These are phyloP conservation scores for Daktulosphaira vitifoliae DNA, from an alignment of 1,140 invertebrate species.

Conservation along the genomic window DNA sequence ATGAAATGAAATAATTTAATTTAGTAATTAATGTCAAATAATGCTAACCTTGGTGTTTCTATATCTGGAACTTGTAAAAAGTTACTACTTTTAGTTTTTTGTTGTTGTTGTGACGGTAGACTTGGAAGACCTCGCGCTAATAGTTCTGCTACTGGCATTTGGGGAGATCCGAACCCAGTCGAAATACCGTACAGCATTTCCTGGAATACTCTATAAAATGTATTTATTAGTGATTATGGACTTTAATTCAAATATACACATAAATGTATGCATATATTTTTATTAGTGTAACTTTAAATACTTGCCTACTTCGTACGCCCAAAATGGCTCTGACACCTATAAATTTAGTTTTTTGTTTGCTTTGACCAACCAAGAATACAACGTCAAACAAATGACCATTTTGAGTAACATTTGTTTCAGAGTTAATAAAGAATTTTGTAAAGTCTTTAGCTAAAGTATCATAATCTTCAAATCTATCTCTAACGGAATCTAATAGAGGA, in stretches of 20 bases:
- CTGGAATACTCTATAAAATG: slow-evolving; percentile 59
- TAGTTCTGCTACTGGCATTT: slow-evolving; percentile 80
- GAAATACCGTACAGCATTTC: slow-evolving; percentile 93
- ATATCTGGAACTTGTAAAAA: slow-evolving; percentile 77
- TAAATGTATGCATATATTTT: not conserved
- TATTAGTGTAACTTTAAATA: not conserved
- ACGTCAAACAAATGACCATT: slow-evolving; percentile 82
- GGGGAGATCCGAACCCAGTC: slow-evolving; percentile 84
- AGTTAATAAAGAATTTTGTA: slow-evolving; percentile 76
- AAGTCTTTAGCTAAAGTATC: slow-evolving; percentile 90
- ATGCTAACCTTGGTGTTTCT: slow-evolving; percentile 54
- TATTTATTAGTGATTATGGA: not conserved
- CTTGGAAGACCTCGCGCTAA: slow-evolving; percentile 74
- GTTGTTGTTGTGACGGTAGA: slow-evolving; percentile 69
- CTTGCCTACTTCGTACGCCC: slow-evolving; percentile 74
- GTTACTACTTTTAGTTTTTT: slow-evolving; percentile 82
- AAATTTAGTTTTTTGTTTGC: slow-evolving; percentile 68
- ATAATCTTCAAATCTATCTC: slow-evolving; percentile 87
- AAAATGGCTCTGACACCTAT: slow-evolving; percentile 84
- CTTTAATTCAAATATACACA: not conserved
- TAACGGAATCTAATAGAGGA: slow-evolving; percentile 80
- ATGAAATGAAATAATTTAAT: not conserved
- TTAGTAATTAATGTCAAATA: no score
- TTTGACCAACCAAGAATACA: slow-evolving; percentile 80
- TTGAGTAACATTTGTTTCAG: slow-evolving; percentile 56